Evolutionary conservation across 2,113 vertebrate species (phyloP).

Genomic region (Dicerorhinus sumatrensis): DNA sequence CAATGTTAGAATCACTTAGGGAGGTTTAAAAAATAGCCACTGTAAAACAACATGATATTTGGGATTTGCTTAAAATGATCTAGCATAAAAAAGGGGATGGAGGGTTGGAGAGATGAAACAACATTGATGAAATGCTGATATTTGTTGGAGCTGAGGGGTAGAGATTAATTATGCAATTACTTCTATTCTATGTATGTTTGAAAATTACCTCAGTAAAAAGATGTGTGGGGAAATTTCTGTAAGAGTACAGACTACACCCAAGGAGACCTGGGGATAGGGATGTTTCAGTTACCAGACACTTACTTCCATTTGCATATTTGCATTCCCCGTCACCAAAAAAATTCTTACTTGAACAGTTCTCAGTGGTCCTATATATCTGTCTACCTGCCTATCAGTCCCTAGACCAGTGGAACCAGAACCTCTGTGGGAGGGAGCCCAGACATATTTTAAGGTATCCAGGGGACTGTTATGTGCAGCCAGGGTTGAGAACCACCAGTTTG

Average conservation of each 20-base stretch:
- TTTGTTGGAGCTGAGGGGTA: background rate
- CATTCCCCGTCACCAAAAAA: background rate
- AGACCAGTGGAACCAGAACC: background rate
- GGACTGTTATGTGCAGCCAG: background rate
- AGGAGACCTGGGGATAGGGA: background rate
- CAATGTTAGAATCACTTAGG: background rate
- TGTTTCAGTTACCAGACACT: background rate
- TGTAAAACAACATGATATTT: background rate
- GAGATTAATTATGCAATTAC: background rate
- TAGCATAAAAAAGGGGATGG: background rate
- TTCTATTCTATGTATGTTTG: background rate
- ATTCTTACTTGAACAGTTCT: background rate
- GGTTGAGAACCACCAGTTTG: background rate
- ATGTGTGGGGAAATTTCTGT: background rate
- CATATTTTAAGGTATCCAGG: background rate
- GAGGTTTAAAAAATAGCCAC: background rate
- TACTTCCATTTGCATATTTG: background rate
- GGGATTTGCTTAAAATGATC: background rate
- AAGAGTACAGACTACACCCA: background rate
- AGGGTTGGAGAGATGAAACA: background rate
- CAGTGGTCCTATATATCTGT: background rate
- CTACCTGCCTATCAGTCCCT: background rate
- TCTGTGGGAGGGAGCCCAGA: background rate
- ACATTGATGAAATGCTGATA: background rate
- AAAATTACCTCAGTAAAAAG: background rate